Conservation (phyloP, 1,140 invertebrate species). For the Littorina saxatilis region DNA sequence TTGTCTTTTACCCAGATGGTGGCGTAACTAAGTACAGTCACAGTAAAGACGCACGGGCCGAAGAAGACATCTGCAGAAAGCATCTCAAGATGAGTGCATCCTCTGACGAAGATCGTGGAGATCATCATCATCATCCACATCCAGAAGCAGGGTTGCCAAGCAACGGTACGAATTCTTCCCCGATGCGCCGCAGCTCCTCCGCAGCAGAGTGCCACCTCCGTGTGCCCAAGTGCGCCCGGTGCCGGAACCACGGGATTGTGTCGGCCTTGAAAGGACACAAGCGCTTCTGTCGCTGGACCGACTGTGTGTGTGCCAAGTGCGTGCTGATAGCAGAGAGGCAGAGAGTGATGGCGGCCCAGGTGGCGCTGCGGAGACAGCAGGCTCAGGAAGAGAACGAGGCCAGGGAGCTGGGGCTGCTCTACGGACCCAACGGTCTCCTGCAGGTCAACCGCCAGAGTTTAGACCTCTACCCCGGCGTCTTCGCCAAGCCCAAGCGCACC, state of each 20-base stretch:
- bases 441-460: conserved; percentile 64
- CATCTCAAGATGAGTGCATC: too few relatives aligned
- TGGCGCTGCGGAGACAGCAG: conserved; percentile 77
- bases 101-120: too few relatives aligned
- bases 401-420: conserved; percentile 91
- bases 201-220: conserved; percentile 76
- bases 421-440: conserved; percentile 79
- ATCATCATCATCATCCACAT: too few relatives aligned
- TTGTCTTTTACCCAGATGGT: too few relatives aligned
- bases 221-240: conserved; percentile 96
- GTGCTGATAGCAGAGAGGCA: conserved; percentile 96
- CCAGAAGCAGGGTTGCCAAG: too few relatives aligned
- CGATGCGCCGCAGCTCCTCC: too few relatives aligned
- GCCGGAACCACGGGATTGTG: too few relatives aligned
- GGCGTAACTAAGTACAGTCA: too few relatives aligned
- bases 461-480: conserved; percentile 53
- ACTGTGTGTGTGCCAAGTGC: conserved; percentile 96
- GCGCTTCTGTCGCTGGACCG: conserved; percentile 80
- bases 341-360: conserved; percentile 97
- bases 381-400: conserved; percentile 97
- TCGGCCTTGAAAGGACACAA: conserved; percentile 95
- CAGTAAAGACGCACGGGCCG: too few relatives aligned
- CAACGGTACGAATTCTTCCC: too few relatives aligned
- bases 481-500: conserved; percentile 24
- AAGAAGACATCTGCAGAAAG: too few relatives aligned